Evolutionary conservation across 2,113 vertebrate species (phyloP), one percentile per base, ranked within the genome.

Genomic region (Brachyistius frenatus): DNA sequence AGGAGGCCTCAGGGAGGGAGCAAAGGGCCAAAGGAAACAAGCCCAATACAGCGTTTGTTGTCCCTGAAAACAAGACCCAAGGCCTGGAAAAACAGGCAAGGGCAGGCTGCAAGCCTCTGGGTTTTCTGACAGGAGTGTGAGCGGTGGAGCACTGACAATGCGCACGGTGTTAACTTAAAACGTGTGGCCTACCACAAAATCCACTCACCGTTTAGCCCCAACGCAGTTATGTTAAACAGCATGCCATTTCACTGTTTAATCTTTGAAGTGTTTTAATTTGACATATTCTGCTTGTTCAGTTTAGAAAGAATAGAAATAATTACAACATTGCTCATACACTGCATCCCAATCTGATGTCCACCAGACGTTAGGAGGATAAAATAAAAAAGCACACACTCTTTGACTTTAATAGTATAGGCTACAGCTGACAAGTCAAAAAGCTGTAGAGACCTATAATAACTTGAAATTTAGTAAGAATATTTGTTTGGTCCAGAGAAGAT

Each of bases 11-110:
- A 46, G 84, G 84, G 86, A 92, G 81, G 67, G 66, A 84, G 80
- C 6, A 15, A 50, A 78, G 57, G 74, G 93, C 94, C 94, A 94
- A 94, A 89, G 85, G 87, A 92, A 95, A 94, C 92, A 94, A 78
- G 88, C 71, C 86, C 81, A 90, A 91, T 91, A 83, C 91, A 88
- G 90, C 60, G 88, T 91, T 93, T 94, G 92, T 93, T 94, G 93
- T 94, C 89, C 92, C 88, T 93, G 64, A 94, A 94, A 93, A 94
- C 91, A 94, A 88, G 88, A 89, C 73, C 87, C 80, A 86, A 89
- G 86, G 88, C 90, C 92, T 93, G 91, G 81, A 92, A 94, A 92
- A 94, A 94, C 91, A 94, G 78, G 71, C 84, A 58, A 83, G 81
- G 73, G 70, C 86, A 80, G 88, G 74, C 87, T 78, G 88, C 86